Evolutionary conservation across 2,113 vertebrate genomes (phyloP), one percentile per base, ranked within the genome.

Genomic region (Burhinus oedicnemus): DNA sequence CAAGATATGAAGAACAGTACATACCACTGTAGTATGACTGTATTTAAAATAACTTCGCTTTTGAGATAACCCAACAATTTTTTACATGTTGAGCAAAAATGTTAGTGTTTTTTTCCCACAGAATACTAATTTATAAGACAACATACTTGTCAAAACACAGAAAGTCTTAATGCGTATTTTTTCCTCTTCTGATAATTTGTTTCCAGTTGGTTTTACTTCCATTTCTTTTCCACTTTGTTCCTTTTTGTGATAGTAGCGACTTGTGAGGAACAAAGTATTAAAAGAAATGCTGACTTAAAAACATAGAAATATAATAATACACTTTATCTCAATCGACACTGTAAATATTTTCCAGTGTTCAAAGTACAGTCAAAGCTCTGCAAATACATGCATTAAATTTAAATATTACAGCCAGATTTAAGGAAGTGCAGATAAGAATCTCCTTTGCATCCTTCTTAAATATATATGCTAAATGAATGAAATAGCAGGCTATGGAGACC

Each of bases 91-190:
- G 19, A 90, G 44, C 69, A 88, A 81, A 93, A 52, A 76, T 76
- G 80, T 26, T 78, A 55, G 38, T 66, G 66, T 16, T 8, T 74
- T 74, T 80, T 64, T 17, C 7, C 9, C 15, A 36, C 1, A 79
- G n/a, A 77, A 72, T 85, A 79, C 8, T 81, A 72, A 87, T 91
- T 77, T 88, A 77, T 76, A 87, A 97, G 55, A 82, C 32, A 92
- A 77, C 32, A 49, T 76, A 55, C 21, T 76, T 92, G 79, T 95
- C 72, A 79, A 94, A 90, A 76, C 40, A 54, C 60, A 96, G 45
- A 32, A 83, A 60, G 54, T 21, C 40, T 76, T 82, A 55, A 66
- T 34, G 44, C 36, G 25, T 29, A 6, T 27, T 49, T 81, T 93
- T 76, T 72, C 42, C 62, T 62, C 36, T 80, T 87, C 77, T 51